Conservation (phyloP, 2,888 invertebrate genomes). For the Hirtodrosophila cameraria region DNA sequence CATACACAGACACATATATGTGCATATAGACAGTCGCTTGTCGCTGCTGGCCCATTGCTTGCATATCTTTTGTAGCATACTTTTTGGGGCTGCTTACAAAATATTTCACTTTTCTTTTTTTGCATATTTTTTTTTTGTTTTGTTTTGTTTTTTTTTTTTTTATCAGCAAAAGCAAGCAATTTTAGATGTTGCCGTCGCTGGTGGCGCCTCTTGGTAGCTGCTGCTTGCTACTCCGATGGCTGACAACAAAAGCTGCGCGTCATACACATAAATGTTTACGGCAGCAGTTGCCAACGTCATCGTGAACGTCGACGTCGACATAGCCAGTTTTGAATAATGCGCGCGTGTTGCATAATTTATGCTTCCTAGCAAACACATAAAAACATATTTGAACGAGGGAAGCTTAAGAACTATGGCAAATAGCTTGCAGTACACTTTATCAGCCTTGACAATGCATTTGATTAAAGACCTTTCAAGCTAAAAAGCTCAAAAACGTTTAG, state of each 20-base stretch:
- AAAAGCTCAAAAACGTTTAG: neutral
- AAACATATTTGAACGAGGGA: slow-evolving; percentile 45
- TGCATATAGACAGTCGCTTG: slow-evolving; percentile 15
- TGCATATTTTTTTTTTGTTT: slow-evolving; percentile 8
- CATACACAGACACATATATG: neutral
- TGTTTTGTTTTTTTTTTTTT: slow-evolving; percentile 13
- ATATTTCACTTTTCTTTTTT: slow-evolving; percentile 32
- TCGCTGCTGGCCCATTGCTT: slow-evolving; percentile 15
- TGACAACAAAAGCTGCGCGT: slow-evolving; percentile 61
- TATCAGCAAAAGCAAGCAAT: slow-evolving; percentile 31
- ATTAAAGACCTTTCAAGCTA: neutral
- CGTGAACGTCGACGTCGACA: slow-evolving; percentile 20
- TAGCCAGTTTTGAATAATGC: slow-evolving; percentile 68
- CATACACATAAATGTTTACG: slow-evolving; percentile 69
- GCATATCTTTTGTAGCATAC: slow-evolving; percentile 44
- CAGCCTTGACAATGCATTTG: too few relatives aligned
- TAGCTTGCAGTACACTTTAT: neutral
- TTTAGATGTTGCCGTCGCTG: slow-evolving; percentile 31
- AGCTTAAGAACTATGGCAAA: slow-evolving; percentile 1
- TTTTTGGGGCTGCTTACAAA: slow-evolving; percentile 34
- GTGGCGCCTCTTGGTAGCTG: neutral
- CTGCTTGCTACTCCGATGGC: slow-evolving; percentile 12
- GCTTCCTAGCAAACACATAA: slow-evolving; percentile 43
- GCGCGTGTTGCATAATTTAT: slow-evolving; percentile 71
- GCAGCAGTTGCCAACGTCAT: slow-evolving; percentile 45